phyloP scores from a whole-genome alignment of 2,888 invertebrate species.

The Platynereis dumerilii region DNA sequence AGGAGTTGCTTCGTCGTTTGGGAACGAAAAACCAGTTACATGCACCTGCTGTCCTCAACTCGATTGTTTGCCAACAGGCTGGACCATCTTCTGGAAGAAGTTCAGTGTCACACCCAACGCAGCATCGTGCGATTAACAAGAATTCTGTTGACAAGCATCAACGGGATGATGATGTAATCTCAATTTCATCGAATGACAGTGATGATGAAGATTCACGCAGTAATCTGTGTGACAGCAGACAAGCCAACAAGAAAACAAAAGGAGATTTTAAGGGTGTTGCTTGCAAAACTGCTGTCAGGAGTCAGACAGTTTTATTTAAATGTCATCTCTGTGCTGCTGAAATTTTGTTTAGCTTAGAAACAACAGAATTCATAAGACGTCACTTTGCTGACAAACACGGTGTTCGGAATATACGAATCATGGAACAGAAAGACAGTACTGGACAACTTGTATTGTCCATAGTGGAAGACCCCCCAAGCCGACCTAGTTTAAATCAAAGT shows the following conservation, averaged over 20 bases:
- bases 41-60: background rate
- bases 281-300: background rate
- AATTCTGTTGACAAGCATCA: background rate
- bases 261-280: background rate
- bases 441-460: constrained; percentile 16
- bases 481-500: no score
- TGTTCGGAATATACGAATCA: constrained; percentile 15
- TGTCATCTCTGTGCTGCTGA: constrained; percentile 19
- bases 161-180: constrained; percentile 19
- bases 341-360: constrained; percentile 13
- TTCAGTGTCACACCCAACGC: background rate
- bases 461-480: constrained; percentile 10
- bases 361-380: constrained; percentile 16
- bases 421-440: constrained; percentile 16
- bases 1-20: background rate
- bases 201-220: background rate
- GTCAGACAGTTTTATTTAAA: constrained; percentile 11
- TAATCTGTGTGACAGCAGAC: background rate
- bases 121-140: no score
- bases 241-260: background rate
- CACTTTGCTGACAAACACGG: constrained; percentile 16
- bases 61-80: background rate
- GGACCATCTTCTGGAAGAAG: constrained; percentile 16
- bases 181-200: constrained; percentile 16
- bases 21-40: background rate